Evolutionary conservation across 2,113 vertebrate genomes (phyloP).

Genomic region (Silurus asotus): DNA sequence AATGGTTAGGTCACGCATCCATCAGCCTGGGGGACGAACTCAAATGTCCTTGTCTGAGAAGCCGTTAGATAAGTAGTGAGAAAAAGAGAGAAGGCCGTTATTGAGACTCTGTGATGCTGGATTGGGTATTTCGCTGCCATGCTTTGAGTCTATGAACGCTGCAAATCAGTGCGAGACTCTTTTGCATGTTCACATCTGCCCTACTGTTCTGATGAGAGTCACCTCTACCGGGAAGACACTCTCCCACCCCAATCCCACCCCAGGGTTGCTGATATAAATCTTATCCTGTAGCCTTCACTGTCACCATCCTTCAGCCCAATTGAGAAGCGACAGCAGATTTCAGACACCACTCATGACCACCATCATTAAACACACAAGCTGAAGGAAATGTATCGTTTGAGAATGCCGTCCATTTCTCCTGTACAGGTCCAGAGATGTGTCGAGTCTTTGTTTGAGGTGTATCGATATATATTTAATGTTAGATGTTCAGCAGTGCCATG

Average conservation of each 20-base stretch:
- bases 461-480: no score
- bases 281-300: background rate
- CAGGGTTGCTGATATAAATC: background rate
- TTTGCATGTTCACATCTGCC: background rate
- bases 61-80: background rate
- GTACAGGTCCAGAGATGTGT: background rate
- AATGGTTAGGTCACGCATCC: conserved; percentile 36
- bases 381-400: background rate
- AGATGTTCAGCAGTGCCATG: background rate
- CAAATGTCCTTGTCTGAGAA: conserved; percentile 29
- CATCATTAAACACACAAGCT: background rate
- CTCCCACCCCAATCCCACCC: background rate
- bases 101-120: background rate
- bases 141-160: background rate
- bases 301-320: background rate
- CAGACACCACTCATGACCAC: background rate
- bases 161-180: background rate
- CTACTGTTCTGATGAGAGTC: background rate
- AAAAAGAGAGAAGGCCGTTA: background rate
- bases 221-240: background rate
- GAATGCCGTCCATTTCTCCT: background rate
- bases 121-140: background rate
- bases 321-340: background rate
- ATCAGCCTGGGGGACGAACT: conserved; percentile 30
- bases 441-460: background rate